Base-by-base conservation (phyloP, 2,888 invertebrate genomes). In the Drosophila falleni region DNA sequence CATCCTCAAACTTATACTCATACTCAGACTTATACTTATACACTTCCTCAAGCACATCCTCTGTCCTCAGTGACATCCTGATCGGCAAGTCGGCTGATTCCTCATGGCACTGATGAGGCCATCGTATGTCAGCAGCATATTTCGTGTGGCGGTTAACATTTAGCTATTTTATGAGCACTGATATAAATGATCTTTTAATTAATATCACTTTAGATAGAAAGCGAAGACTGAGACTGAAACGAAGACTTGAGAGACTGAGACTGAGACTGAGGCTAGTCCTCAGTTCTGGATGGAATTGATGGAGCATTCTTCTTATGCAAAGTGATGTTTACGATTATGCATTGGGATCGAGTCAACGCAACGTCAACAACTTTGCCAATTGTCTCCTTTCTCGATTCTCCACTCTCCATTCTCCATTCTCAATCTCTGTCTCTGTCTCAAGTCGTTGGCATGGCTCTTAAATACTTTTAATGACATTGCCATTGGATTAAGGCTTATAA, bases 261-360 rank as follows among this genome's bases (percentile, higher is more conserved):
- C 23, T 23, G 23, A 23, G 23, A 23, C 23, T 23, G 23, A 23
- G 4, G 6, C 15, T 11, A 26, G 35, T 15, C 29, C 29, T 16
- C 29, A n/a, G 29, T 8, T 29, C 29, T 29, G 29, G 39, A 3
- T 1, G 26, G 33, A 87, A 90, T 90, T 90, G 90, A 90, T 90
- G 90, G 85, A 90, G 89, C 90, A 87, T 90, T 89, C 89, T 85
- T 88, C 80, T 90, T 89, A 90, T 90, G 90, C 89, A 90, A 90
- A 90, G 88, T 90, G 90, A 90, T 90, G 89, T 87, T 87, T 87
- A 87, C 88, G 86, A 87, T 87, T 87, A 87, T 87, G 79, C 77
- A 78, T 71, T 61, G 80, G 67, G 64, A 78, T 69, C 75, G 68
- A 66, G 69, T 62, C 74, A 71, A 68, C 42, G 75, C 69, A 73